Conservation (phyloP, 2,113 vertebrate genomes). For the Mustela nigripes region DNA sequence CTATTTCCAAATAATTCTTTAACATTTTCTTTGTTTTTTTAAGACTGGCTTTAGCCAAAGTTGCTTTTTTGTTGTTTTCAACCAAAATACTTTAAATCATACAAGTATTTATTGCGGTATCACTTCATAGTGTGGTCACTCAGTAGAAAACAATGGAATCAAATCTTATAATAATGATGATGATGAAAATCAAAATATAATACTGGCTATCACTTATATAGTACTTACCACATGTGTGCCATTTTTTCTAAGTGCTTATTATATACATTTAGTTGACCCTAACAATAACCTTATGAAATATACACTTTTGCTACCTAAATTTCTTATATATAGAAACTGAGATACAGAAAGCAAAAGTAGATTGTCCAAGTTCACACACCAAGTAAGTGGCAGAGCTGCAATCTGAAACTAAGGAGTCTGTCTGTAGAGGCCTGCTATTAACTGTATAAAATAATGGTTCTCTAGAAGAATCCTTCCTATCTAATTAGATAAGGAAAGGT, state of each 20-base stretch:
- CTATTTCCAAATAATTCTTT: background rate
- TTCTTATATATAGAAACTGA: background rate
- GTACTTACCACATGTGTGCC: background rate
- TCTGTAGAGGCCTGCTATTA: background rate
- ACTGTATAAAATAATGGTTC: background rate
- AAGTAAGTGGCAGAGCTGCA: background rate
- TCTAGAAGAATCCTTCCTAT: background rate
- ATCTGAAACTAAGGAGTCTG: background rate
- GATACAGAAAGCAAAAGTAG: background rate
- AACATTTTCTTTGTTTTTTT: background rate
- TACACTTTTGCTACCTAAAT: background rate
- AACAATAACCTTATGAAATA: background rate
- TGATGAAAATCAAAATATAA: conserved; percentile 10
- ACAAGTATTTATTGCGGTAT: background rate
- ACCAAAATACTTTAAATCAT: background rate
- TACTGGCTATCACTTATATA: background rate
- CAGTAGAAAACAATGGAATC: background rate
- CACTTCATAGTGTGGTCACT: background rate
- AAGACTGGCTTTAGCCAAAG: background rate
- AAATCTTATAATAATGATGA: background rate
- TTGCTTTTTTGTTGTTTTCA: background rate
- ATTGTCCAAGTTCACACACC: background rate
- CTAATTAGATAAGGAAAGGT: conserved; percentile 24
- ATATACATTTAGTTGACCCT: background rate
- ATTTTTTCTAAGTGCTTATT: background rate